Conservation (phyloP, 2,797 vertebrate species). For the Artibeus lituratus region DNA sequence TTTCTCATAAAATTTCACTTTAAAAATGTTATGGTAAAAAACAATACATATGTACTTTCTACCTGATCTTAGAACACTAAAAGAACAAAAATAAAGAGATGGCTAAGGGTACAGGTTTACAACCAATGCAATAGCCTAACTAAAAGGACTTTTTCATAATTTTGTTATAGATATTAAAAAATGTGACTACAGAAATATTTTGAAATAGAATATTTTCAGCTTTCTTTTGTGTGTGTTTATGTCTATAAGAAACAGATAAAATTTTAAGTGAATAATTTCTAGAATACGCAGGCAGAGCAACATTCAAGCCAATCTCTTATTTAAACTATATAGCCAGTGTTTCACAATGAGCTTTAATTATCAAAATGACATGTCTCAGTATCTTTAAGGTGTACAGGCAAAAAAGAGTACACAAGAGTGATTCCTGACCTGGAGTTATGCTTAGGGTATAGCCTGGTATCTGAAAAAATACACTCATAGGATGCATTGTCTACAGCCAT, state of each 20-base stretch:
- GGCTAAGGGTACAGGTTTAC: background rate
- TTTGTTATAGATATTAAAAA: background rate
- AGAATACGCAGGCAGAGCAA: background rate
- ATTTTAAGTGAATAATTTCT: background rate
- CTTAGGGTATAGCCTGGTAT: background rate
- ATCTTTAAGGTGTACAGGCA: background rate
- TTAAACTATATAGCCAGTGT: background rate
- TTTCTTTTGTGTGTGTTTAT: background rate
- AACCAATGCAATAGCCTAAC: background rate
- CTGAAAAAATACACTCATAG: background rate
- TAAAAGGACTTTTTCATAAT: constrained; percentile 31
- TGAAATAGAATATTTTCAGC: background rate
- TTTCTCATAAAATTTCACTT: constrained; percentile 52
- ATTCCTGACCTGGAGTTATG: background rate
- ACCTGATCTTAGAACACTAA: background rate
- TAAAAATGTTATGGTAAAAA: constrained; percentile 26
- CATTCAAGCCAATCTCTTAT: background rate
- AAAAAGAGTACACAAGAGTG: background rate
- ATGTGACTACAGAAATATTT: background rate
- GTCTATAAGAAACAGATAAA: background rate
- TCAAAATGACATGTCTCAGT: background rate
- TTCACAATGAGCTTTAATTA: background rate
- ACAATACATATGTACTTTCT: background rate
- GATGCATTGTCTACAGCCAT: background rate
- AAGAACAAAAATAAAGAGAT: background rate